phyloP scores from a whole-genome alignment of 2,888 invertebrate genomes.

The Platerodrilus igneus region DNA sequence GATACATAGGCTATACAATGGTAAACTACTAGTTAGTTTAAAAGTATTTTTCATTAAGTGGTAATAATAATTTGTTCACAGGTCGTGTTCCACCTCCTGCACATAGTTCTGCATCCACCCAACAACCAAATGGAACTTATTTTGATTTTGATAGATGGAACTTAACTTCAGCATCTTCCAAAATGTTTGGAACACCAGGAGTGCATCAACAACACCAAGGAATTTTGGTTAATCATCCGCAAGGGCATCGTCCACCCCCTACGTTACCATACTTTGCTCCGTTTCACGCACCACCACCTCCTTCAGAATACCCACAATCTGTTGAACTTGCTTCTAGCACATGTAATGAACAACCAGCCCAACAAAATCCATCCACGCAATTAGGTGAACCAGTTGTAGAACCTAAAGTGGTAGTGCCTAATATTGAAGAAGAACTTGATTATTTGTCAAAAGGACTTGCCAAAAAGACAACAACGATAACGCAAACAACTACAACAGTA shows the following conservation, averaged over 20 bases:
- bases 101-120: slow-evolving; percentile 54
- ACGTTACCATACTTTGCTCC: slow-evolving; percentile 72
- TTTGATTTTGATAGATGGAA: slow-evolving; percentile 82
- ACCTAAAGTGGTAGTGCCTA: slow-evolving; percentile 82
- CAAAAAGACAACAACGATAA: slow-evolving; percentile 9
- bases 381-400: slow-evolving; percentile 52
- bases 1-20: no score
- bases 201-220: slow-evolving; percentile 45
- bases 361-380: slow-evolving; percentile 23
- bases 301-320: slow-evolving; percentile 60
- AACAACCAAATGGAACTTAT: slow-evolving; percentile 61
- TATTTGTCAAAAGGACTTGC: slow-evolving; percentile 60
- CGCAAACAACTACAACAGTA: slow-evolving; percentile 18
- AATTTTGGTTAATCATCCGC: slow-evolving; percentile 62
- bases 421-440: slow-evolving; percentile 83
- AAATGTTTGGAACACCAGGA: slow-evolving; percentile 59
- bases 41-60: no score
- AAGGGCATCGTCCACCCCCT: slow-evolving; percentile 56
- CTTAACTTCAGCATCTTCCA: slow-evolving; percentile 62
- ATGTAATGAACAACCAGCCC: slow-evolving; percentile 48
- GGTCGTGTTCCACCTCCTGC: slow-evolving; percentile 67
- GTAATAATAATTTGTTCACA: no score
- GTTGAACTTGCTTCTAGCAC: slow-evolving; percentile 62
- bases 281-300: slow-evolving; percentile 66
- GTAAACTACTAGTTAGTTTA: no score